These are phyloP conservation scores for Thinocorus orbignyianus DNA, from an alignment of 2,113 vertebrate genomes.

Conservation along the genomic window DNA sequence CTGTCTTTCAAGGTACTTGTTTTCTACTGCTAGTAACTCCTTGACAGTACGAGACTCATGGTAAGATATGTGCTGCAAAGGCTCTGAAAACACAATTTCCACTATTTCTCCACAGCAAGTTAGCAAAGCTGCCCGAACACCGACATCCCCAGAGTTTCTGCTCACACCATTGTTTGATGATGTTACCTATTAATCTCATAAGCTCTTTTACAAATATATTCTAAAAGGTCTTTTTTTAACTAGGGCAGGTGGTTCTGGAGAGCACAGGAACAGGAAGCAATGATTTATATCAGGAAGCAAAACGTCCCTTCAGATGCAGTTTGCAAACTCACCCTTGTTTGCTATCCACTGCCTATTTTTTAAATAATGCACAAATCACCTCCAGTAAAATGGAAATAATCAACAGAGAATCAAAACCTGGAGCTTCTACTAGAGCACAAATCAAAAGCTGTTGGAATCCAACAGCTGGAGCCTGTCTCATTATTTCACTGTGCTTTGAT, in stretches of 20 bases:
- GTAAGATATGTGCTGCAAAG: background rate
- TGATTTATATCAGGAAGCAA: conserved; percentile 43
- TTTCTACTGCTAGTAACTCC: background rate
- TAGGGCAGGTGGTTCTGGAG: background rate
- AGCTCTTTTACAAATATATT: background rate
- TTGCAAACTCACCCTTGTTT: conserved; percentile 76
- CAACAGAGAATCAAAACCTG: conserved; percentile 82
- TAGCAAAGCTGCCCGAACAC: background rate
- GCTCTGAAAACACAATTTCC: background rate
- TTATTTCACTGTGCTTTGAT: conserved; percentile 81
- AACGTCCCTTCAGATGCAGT: conserved; percentile 62
- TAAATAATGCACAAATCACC: conserved; percentile 79
- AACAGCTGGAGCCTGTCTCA: conserved; percentile 82
- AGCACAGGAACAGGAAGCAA: background rate
- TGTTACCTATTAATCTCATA: background rate
- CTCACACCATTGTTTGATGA: background rate
- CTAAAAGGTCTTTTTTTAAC: background rate
- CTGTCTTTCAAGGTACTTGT: background rate
- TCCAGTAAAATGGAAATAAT: conserved; percentile 80
- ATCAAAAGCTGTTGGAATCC: conserved; percentile 83
- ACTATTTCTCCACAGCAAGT: background rate
- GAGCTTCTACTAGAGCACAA: conserved; percentile 76
- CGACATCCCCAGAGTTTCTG: background rate
- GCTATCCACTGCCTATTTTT: conserved; percentile 62
- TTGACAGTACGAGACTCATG: background rate